Conservation (phyloP, 2,888 invertebrate genomes). For the Orthosia cruda region DNA sequence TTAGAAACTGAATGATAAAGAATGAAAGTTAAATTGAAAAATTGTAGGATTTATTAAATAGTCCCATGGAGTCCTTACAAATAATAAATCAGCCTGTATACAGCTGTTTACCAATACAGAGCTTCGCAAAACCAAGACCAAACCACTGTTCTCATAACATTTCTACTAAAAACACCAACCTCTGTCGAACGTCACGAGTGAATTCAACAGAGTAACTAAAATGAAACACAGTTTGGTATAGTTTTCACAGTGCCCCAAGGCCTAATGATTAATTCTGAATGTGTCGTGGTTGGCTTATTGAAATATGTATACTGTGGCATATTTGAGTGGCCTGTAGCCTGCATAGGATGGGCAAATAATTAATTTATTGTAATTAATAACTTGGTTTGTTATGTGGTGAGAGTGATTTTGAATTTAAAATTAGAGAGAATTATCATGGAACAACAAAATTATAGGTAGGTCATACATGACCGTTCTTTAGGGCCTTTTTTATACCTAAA, state of each 20-base stretch:
- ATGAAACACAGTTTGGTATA: constrained; percentile 31
- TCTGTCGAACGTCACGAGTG: not conserved
- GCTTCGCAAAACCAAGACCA: not conserved
- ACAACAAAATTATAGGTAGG: too few relatives aligned
- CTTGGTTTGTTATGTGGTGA: constrained; percentile 7
- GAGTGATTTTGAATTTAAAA: not conserved
- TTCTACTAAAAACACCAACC: constrained; percentile 10
- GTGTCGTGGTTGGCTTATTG: constrained; percentile 48
- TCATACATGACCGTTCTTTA: too few relatives aligned
- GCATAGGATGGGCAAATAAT: constrained; percentile 38
- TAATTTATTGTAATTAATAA: constrained; percentile 38
- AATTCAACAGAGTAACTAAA: constrained; percentile 34
- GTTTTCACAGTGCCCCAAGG: constrained; percentile 44
- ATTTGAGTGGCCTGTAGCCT: constrained; percentile 26
- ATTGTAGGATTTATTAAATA: too few relatives aligned
- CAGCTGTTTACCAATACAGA: not conserved
- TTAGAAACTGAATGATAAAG: too few relatives aligned
- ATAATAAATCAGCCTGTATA: not conserved
- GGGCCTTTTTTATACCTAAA: too few relatives aligned
- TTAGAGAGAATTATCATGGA: too few relatives aligned
- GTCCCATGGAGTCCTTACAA: too few relatives aligned
- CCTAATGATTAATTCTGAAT: constrained; percentile 60
- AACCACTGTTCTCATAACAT: constrained; percentile 7
- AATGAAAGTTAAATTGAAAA: too few relatives aligned
- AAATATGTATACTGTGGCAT: constrained; percentile 53